Percentiles rank a stretch among this genome's conserved stretches.
phyloP scores from a whole-genome alignment of 2,888 invertebrate genomes.

The Hyposoter dolosus region DNA sequence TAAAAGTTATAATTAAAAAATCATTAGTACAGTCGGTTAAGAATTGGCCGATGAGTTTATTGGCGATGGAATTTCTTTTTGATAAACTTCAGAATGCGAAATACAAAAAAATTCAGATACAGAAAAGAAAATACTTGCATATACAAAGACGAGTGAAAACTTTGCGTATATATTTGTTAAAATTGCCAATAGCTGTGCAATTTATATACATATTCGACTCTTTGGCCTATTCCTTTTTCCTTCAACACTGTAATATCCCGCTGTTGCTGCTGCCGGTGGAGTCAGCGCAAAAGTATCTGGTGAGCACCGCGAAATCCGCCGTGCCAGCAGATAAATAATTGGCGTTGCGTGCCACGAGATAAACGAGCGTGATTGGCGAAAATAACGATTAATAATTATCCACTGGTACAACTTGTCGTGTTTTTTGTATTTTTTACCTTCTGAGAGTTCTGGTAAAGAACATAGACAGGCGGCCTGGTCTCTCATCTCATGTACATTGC shows the following conservation, averaged over 20 bases:
- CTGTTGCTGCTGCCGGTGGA: constrained; percentile 43
- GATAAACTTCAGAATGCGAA: neutral
- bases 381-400: constrained; percentile 84
- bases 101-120: neutral
- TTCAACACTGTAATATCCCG: constrained; percentile 39
- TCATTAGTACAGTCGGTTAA: neutral
- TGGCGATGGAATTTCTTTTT: neutral
- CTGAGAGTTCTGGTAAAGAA: constrained; percentile 13
- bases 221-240: constrained; percentile 22
- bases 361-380: constrained; percentile 84
- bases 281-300: constrained; percentile 32
- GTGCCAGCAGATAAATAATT: constrained; percentile 81
- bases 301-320: constrained; percentile 57
- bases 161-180: neutral
- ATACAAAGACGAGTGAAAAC: neutral
- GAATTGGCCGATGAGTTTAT: neutral
- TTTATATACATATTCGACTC: constrained; percentile 4
- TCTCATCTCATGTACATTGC: constrained; percentile 27
- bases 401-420: constrained; percentile 77
- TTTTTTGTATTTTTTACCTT: constrained; percentile 47
- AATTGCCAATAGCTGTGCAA: constrained; percentile 23
- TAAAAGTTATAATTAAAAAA: neutral
- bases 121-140: neutral
- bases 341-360: constrained; percentile 83
- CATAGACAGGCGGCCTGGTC: constrained; percentile 15